phyloP scores from a whole-genome alignment of 2,113 vertebrate genomes.

The Pseudopodoces humilis region DNA sequence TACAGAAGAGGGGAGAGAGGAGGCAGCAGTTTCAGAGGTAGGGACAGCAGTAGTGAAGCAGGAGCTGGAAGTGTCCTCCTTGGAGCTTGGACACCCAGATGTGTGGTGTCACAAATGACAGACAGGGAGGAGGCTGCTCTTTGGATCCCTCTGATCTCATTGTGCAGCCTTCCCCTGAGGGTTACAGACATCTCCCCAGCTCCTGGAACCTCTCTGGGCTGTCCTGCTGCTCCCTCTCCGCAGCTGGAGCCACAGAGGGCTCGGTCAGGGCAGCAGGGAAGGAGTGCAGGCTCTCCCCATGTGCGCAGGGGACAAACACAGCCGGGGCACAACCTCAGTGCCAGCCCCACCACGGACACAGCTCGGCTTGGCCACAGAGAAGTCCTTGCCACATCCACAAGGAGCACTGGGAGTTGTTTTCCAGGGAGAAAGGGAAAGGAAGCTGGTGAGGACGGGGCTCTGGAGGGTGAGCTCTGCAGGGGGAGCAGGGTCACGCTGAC shows the following conservation, averaged over 20 bases:
- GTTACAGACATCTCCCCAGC: rapidly evolving
- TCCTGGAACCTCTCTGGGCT: background rate
- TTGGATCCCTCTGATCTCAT: background rate
- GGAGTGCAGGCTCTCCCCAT: rapidly evolving
- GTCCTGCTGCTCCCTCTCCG: background rate
- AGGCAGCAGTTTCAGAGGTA: background rate
- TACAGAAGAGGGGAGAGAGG: background rate
- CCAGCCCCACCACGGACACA: background rate
- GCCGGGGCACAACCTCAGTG: rapidly evolving
- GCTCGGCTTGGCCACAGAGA: background rate
- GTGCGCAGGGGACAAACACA: rapidly evolving
- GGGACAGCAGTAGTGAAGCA: background rate
- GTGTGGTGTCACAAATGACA: background rate
- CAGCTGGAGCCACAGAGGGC: background rate
- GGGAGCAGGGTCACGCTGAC: background rate
- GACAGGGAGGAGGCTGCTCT: background rate
- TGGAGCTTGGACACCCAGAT: background rate
- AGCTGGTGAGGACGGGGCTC: background rate
- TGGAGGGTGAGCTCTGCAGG: background rate
- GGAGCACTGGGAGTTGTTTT: background rate
- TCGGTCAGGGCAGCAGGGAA: background rate
- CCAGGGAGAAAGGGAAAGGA: background rate
- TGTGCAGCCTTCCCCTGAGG: background rate
- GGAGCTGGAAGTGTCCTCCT: background rate
- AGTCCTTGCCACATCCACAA: background rate